Evolutionary conservation across 2,797 vertebrate species (phyloP).

Genomic region (Lepilemur ruficaudatus): DNA sequence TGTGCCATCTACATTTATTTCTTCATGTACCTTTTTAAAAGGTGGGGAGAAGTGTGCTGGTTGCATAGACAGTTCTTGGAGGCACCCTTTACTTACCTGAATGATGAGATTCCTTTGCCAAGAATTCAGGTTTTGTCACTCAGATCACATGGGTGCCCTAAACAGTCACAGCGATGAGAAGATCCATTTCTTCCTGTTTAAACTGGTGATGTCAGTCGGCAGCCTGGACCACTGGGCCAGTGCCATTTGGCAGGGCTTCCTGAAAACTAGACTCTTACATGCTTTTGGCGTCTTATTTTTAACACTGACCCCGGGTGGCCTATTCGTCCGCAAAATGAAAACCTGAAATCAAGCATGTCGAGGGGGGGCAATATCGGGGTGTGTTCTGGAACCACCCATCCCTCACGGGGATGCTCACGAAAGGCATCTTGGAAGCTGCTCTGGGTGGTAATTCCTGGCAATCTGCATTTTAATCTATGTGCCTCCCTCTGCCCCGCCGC

Average conservation of each 20-base stretch:
- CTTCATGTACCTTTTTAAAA: not conserved
- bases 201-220: too few species aligned
- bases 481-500: fast-evolving
- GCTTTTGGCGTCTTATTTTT: not conserved
- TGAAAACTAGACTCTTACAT: not conserved
- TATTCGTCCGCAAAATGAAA: not conserved
- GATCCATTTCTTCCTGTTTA: not conserved
- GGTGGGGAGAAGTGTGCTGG: fast-evolving
- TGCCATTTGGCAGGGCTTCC: not conserved
- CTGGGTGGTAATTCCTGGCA: not conserved
- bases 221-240: not conserved
- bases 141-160: not conserved
- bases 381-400: too few species aligned
- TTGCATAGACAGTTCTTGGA: not conserved
- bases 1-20: not conserved
- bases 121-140: not conserved
- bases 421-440: not conserved
- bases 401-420: not conserved
- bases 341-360: not conserved
- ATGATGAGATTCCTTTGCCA: not conserved
- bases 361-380: not conserved
- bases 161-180: not conserved
- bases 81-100: not conserved
- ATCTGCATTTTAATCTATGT: not conserved
- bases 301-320: not conserved